Evolutionary conservation across 1,140 invertebrate genomes (phyloP).

Genomic region (Ceratina calcarata): DNA sequence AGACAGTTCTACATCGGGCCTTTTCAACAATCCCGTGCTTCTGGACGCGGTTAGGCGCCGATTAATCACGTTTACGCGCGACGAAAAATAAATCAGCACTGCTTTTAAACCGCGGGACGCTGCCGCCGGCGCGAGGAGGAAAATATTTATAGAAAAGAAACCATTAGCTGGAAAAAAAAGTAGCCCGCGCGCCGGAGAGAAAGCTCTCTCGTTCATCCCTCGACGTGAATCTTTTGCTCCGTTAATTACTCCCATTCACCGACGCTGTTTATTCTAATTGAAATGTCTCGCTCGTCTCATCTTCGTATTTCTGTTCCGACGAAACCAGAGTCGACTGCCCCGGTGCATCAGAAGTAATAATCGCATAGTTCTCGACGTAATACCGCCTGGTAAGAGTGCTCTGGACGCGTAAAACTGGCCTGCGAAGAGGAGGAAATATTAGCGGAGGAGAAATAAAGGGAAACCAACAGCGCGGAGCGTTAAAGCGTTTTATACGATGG

Average conservation of each 20-base stretch:
- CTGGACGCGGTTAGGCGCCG: background rate
- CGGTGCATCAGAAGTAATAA: too few relatives aligned
- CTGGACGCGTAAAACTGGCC: too few relatives aligned
- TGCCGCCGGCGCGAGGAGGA: background rate
- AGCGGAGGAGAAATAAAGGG: background rate
- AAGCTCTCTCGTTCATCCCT: constrained; percentile 19
- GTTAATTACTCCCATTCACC: constrained; percentile 28
- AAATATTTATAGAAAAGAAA: constrained; percentile 39
- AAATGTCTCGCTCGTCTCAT: too few relatives aligned
- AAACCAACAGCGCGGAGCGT: background rate
- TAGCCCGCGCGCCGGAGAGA: too few relatives aligned
- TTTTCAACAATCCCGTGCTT: constrained; percentile 24
- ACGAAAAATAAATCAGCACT: constrained; percentile 30
- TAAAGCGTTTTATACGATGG: constrained; percentile 1
- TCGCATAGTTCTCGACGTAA: too few relatives aligned
- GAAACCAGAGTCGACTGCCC: too few relatives aligned
- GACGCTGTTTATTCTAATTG: background rate
- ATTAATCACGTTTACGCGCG: constrained; percentile 27
- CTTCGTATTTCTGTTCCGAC: too few relatives aligned
- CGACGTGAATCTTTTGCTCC: constrained; percentile 23
- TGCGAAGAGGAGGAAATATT: background rate
- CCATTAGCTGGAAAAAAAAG: background rate
- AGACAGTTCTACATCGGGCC: constrained; percentile 24
- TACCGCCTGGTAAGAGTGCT: too few relatives aligned
- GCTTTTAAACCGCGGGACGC: constrained; percentile 3